phyloP scores from a whole-genome alignment of 2,888 invertebrate genomes.

The Mechanitis mazaeus region DNA sequence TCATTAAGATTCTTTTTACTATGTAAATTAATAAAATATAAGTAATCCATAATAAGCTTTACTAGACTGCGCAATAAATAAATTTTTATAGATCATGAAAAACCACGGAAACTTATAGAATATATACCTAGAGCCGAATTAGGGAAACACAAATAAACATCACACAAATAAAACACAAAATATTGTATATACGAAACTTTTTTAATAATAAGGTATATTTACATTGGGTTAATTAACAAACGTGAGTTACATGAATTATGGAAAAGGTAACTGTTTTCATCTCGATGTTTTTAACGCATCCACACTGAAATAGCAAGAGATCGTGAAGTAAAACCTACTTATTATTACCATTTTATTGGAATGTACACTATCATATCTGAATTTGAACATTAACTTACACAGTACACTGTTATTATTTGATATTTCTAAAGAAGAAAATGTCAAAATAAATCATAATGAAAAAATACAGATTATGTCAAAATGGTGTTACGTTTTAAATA shows the following conservation, averaged over 20 bases:
- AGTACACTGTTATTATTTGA: background rate
- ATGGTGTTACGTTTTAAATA: background rate
- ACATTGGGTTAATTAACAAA: conserved; percentile 75
- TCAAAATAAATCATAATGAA: background rate
- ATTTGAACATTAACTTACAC: conserved; percentile 8
- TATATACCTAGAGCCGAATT: too few relatives aligned
- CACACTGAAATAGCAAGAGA: conserved; percentile 36
- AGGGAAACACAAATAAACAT: background rate
- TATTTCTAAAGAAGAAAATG: background rate
- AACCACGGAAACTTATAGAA: too few relatives aligned
- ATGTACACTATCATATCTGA: conserved; percentile 38
- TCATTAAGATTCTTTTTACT: too few relatives aligned
- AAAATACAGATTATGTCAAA: background rate
- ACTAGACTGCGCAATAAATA: too few relatives aligned
- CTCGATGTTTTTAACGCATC: conserved; percentile 44
- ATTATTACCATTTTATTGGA: conserved; percentile 44
- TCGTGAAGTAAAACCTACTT: conserved; percentile 21
- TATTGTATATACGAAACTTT: conserved; percentile 69
- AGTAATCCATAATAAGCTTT: too few relatives aligned
- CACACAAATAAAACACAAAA: conserved; percentile 37
- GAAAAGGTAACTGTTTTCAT: conserved; percentile 51
- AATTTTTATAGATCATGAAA: too few relatives aligned
- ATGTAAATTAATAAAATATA: too few relatives aligned
- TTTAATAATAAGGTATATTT: conserved; percentile 76
- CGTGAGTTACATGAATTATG: conserved; percentile 71